Evolutionary conservation across 1,140 invertebrate species (phyloP).

Genomic region (Panonychus citri): DNA sequence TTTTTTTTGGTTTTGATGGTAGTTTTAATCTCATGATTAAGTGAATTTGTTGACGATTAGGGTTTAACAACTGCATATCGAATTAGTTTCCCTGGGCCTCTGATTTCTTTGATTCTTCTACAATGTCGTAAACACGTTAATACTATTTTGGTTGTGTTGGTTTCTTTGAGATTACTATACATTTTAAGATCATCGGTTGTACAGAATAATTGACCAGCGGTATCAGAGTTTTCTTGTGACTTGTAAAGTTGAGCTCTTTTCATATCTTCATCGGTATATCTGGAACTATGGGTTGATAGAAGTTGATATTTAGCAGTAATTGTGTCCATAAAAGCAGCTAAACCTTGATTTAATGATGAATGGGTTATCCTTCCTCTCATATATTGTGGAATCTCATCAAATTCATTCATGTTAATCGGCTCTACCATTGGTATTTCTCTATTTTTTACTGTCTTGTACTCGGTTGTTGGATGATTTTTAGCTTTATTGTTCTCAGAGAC

Average conservation of each 20-base stretch:
- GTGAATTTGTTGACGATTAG: too few relatives aligned
- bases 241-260: conserved; percentile 7
- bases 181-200: conserved; percentile 7
- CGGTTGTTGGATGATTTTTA: too few relatives aligned
- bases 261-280: not conserved
- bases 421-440: not conserved
- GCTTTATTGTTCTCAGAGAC: too few relatives aligned
- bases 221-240: conserved; percentile 8
- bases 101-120: conserved; percentile 10
- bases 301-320: conserved; percentile 6
- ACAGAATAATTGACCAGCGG: conserved; percentile 8
- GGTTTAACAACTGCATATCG: conserved; percentile 4
- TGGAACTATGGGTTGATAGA: not conserved
- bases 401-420: not conserved
- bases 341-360: not conserved
- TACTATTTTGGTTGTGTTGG: conserved; percentile 4
- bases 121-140: conserved; percentile 8
- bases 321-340: conserved; percentile 3
- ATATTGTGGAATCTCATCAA: conserved; percentile 3
- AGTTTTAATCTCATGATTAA: too few relatives aligned
- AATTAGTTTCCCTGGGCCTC: conserved; percentile 8
- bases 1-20: too few relatives aligned
- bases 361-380: conserved; percentile 5
- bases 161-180: conserved; percentile 5
- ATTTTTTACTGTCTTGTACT: not conserved